phyloP scores from a whole-genome alignment of 2,797 vertebrate species.

The Cottoperca gobio region DNA sequence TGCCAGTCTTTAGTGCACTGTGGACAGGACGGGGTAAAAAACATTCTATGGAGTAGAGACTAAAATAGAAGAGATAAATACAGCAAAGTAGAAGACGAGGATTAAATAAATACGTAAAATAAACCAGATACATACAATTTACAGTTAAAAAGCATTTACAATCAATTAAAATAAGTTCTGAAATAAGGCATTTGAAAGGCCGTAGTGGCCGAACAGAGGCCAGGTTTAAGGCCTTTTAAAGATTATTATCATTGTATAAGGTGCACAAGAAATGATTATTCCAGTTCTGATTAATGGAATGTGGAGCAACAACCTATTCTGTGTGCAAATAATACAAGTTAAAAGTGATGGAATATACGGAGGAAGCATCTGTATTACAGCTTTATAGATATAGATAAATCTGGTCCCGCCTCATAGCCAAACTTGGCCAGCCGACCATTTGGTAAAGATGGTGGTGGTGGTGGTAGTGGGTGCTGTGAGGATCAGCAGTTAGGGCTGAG shows the following conservation, averaged over 20 bases:
- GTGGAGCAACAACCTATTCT: background rate
- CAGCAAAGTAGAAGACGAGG: background rate
- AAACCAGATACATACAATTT: background rate
- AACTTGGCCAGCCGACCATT: background rate
- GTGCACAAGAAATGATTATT: background rate
- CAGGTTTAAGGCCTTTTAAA: too few species aligned
- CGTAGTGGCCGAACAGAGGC: background rate
- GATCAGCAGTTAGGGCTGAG: background rate
- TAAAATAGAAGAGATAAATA: too few species aligned
- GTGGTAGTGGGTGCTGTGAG: background rate
- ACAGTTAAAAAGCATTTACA: background rate
- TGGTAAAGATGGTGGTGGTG: too few species aligned
- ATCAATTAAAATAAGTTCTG: background rate
- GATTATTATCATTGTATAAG: too few species aligned
- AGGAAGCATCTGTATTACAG: background rate
- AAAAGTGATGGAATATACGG: background rate
- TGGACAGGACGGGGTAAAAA: background rate
- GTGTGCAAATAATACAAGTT: background rate
- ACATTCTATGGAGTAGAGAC: too few species aligned
- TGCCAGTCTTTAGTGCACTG: constrained; percentile 41
- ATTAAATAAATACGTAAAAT: too few species aligned
- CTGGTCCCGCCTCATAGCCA: background rate
- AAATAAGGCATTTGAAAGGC: background rate
- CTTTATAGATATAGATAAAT: background rate
- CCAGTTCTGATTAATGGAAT: background rate